phyloP scores from a whole-genome alignment of 2,888 invertebrate genomes.

The Platycheirus albimanus region DNA sequence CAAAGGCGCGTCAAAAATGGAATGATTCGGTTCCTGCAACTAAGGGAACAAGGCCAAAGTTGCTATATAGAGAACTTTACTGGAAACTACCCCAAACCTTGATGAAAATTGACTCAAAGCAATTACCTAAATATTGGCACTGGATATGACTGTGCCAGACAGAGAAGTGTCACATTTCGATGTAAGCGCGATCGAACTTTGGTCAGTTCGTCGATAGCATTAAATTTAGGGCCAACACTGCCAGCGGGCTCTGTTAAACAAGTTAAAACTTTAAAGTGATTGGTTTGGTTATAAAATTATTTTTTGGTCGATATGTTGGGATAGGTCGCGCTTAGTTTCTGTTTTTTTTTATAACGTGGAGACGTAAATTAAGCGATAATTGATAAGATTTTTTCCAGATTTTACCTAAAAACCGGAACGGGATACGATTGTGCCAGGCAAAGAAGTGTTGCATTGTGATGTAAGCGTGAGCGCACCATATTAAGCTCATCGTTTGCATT shows the following conservation, averaged over 20 bases:
- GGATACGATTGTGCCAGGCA: slow-evolving; percentile 90
- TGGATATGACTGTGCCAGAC: slow-evolving; percentile 89
- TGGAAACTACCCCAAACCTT: no score
- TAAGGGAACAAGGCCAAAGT: no score
- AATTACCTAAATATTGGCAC: slow-evolving; percentile 87
- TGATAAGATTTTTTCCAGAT: no score
- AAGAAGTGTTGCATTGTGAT: slow-evolving; percentile 85
- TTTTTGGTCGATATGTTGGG: slow-evolving; percentile 15
- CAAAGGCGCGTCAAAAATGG: no score
- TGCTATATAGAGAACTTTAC: no score
- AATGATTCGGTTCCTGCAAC: no score
- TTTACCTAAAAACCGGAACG: slow-evolving; percentile 88
- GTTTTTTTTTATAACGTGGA: not conserved
- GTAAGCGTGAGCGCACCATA: slow-evolving; percentile 83
- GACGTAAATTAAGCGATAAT: not conserved
- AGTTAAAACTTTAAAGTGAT: not conserved
- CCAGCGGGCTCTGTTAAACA: slow-evolving; percentile 79
- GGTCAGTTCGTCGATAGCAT: slow-evolving; percentile 86
- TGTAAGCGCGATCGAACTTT: slow-evolving; percentile 83
- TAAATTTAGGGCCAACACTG: slow-evolving; percentile 85
- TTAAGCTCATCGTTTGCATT: slow-evolving; percentile 86
- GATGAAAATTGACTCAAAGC: no score
- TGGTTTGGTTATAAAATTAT: not conserved
- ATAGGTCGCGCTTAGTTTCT: no score
- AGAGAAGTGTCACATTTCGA: slow-evolving; percentile 86